phyloP scores from a whole-genome alignment of 2,797 vertebrate species.

The Scyliorhinus canicula region DNA sequence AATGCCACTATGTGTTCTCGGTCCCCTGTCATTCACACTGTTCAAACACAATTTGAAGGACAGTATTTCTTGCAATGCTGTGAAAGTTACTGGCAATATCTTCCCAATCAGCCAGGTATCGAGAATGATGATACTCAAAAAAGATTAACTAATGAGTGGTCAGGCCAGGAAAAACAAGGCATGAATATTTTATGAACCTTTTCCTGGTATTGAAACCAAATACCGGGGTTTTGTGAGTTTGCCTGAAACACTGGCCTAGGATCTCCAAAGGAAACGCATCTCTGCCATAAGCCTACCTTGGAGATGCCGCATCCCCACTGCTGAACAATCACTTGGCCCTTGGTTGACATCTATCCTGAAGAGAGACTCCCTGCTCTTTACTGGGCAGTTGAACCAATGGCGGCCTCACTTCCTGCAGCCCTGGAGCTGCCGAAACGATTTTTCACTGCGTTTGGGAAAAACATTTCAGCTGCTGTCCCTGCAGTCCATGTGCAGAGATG shows the following conservation, averaged over 20 bases:
- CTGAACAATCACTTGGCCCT: not conserved
- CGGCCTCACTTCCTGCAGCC: not conserved
- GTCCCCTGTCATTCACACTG: not conserved
- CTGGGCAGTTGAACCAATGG: not conserved
- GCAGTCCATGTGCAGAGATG: not conserved
- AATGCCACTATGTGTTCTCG: not conserved
- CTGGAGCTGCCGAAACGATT: not conserved
- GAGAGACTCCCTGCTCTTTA: not conserved
- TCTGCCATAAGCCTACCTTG: not conserved
- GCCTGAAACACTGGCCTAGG: not conserved
- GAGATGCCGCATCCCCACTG: not conserved
- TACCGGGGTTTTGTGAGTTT: not conserved
- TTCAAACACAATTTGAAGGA: not conserved
- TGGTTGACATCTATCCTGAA: not conserved
- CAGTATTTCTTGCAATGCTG: not conserved
- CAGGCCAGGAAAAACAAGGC: not conserved
- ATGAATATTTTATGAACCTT: not conserved
- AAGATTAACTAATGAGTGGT: not conserved
- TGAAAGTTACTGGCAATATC: not conserved
- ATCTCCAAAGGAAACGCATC: not conserved
- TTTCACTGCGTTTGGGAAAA: not conserved
- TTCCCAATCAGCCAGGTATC: not conserved
- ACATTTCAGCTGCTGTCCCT: not conserved
- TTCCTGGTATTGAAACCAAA: too few species aligned
- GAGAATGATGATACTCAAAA: not conserved